Evolutionary conservation across 2,888 invertebrate genomes (phyloP).

Genomic region (Eristalis tenax): DNA sequence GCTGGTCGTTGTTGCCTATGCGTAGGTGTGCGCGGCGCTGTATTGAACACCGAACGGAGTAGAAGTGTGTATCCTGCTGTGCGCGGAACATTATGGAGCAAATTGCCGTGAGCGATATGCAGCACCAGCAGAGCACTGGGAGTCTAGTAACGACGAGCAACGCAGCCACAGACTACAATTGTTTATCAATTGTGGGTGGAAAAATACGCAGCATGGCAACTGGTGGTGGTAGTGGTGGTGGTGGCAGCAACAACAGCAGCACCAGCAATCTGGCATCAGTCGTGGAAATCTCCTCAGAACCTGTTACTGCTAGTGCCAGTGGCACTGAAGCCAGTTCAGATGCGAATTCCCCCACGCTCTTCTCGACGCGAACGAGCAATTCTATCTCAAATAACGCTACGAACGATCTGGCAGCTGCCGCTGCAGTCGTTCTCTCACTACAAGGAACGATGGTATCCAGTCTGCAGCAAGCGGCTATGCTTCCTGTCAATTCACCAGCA

Average conservation of each 20-base stretch:
- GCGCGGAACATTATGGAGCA: conserved; percentile 73
- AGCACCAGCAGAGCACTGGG: conserved; percentile 68
- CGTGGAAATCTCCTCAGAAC: conserved; percentile 62
- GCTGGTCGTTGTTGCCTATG: conserved; percentile 58
- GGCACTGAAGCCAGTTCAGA: conserved; percentile 62
- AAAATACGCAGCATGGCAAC: conserved; percentile 61
- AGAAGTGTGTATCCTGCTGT: conserved; percentile 73
- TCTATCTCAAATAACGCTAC: conserved; percentile 77
- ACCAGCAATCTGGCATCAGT: conserved; percentile 52
- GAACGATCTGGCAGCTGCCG: conserved; percentile 83
- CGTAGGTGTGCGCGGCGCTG: conserved; percentile 71
- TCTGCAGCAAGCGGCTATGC: conserved; percentile 90
- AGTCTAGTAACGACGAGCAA: conserved; percentile 56
- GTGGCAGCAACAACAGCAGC: conserved; percentile 56
- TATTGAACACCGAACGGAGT: conserved; percentile 66
- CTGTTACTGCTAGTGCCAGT: conserved; percentile 59
- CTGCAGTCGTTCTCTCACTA: conserved; percentile 89
- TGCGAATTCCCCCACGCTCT: conserved; percentile 52
- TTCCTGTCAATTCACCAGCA: conserved; percentile 91
- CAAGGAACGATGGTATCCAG: conserved; percentile 93
- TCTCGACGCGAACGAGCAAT: conserved; percentile 43
- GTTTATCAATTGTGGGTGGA: conserved; percentile 71
- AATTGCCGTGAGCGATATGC: conserved; percentile 73
- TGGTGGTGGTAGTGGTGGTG: conserved; percentile 38
- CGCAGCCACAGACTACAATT: conserved; percentile 63